Base-by-base conservation (phyloP, 2,113 vertebrate genomes). In the Scatophagus argus region DNA sequence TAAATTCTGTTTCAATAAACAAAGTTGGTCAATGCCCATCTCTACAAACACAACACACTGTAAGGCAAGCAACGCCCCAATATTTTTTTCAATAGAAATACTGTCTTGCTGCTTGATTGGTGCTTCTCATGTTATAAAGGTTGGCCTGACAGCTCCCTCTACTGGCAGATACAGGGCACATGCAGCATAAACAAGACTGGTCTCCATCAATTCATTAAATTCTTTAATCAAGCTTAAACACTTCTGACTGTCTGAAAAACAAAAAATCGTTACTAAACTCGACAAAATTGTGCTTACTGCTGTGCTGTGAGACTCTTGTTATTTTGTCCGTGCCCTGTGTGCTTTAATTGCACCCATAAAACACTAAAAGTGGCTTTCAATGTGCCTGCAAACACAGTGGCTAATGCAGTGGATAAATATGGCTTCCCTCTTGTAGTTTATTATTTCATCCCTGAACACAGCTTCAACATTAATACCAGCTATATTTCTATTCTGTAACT, bases 81-180 rank as follows among this genome's bases (percentile, higher is more conserved):
- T 46, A 23, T 47, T 11, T n/a, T 27, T 54, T 54, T 47, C 14
- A 55, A 29, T 12, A 39, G 27, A 39, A 46, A 16, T 39, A 0
- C 8, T 11, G n/a, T 47, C 29, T 67, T 43, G 1, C 29, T 23
- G 4, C 36, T 77, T 34, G 4, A 43, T 16, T 32, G 9, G 29
- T n/a, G n/a, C 36, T 52, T 55, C 23, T 60, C 14, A 27, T 19
- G 3, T 46, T 17, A n/a, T n/a, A n/a, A 59, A 63, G 4, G 0
- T 2, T 84, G 59, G 55, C n/a, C 31, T 27, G 12, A 62, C 9
- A 63, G 49, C 84, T 56, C 93, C 93, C 85, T 85, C 94, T 92
- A 89, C 88, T 92, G 94, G 88, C 10, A 0, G 44, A 73, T 65
- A 19, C 2, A 14, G 60, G 52, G 10, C 27, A 55, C 7, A 39